A percentile compares a stretch with the other conserved stretches of the same genome.
Conservation (phyloP, 2,113 vertebrate genomes). For the Odocoileus hemionus region DNA sequence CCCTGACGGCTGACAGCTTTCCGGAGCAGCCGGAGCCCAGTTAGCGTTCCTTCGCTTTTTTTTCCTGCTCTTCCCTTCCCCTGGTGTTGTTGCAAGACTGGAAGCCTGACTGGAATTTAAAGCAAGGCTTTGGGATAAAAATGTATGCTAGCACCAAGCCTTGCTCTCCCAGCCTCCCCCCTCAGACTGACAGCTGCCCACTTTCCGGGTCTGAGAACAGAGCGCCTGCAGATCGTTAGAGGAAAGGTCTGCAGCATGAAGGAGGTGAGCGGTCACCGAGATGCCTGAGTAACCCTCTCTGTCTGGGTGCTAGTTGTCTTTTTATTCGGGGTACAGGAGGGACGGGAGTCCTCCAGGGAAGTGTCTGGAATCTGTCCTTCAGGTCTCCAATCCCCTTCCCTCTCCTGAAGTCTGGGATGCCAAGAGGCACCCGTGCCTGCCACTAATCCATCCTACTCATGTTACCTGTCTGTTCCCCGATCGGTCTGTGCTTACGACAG, state of each 20-base stretch:
- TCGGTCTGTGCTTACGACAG: conserved; percentile 42
- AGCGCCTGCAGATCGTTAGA: not conserved
- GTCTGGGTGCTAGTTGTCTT: not conserved
- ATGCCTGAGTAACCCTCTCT: not conserved
- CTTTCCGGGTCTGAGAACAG: not conserved
- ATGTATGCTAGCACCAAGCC: conserved; percentile 26
- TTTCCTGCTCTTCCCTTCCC: not conserved
- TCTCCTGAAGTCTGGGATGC: not conserved
- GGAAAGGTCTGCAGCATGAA: not conserved
- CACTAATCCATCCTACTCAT: conserved; percentile 56
- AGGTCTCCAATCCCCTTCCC: not conserved
- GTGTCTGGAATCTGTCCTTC: not conserved
- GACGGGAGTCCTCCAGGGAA: not conserved
- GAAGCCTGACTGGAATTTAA: conserved; percentile 75
- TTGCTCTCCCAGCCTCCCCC: not conserved
- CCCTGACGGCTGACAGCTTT: conserved; percentile 62
- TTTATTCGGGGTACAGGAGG: not conserved
- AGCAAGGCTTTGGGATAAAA: conserved; percentile 67
- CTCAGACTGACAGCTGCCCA: conserved; percentile 34
- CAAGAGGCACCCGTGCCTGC: fast-evolving
- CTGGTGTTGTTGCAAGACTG: conserved; percentile 47
- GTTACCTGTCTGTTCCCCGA: not conserved
- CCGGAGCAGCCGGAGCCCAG: not conserved
- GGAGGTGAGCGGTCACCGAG: not conserved
- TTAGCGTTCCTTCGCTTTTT: not conserved